Conservation (phyloP, 2,113 vertebrate species). For the Onychostruthus taczanowskii region DNA sequence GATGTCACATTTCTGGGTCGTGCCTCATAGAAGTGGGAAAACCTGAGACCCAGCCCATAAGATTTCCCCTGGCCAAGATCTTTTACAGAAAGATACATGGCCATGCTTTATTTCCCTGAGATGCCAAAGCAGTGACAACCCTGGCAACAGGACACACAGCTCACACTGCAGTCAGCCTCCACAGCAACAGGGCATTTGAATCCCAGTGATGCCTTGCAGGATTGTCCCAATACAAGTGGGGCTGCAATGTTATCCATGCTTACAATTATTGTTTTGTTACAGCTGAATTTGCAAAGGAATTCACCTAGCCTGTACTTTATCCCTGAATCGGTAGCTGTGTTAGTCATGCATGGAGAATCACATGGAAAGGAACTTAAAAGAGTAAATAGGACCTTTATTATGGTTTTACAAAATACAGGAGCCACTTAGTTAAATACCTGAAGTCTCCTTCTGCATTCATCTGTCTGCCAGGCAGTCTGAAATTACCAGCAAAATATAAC, state of each 20-base stretch:
- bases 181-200: background rate
- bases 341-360: conserved; percentile 47
- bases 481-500: conserved; percentile 64
- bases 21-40: background rate
- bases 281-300: background rate
- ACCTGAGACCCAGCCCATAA: background rate
- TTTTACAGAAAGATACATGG: background rate
- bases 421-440: conserved; percentile 77
- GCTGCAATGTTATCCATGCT: background rate
- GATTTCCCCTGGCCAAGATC: background rate
- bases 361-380: background rate
- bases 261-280: background rate
- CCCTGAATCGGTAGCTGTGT: background rate
- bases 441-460: conserved; percentile 73
- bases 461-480: conserved; percentile 83
- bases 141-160: background rate
- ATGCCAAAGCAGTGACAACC: background rate
- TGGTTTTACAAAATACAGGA: background rate
- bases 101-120: background rate
- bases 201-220: background rate
- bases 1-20: background rate
- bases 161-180: background rate
- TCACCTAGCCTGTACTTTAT: background rate
- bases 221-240: background rate
- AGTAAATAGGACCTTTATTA: background rate